Evolutionary conservation across 2,113 vertebrate species (phyloP).

Genomic region (Artemisiospiza belli): DNA sequence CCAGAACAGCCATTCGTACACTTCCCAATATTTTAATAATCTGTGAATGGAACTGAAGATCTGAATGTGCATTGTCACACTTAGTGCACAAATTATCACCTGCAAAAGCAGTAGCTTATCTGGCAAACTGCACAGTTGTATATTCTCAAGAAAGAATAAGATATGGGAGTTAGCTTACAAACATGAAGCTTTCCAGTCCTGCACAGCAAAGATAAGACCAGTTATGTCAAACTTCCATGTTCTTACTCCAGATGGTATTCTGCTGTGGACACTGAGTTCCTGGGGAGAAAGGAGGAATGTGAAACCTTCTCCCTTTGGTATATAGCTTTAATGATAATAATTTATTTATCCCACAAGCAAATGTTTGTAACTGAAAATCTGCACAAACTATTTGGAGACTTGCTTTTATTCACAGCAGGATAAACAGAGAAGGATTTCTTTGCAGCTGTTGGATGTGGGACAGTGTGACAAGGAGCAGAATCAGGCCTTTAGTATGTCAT

Average conservation of each 20-base stretch:
- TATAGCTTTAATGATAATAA: neutral
- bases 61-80: neutral
- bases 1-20: neutral
- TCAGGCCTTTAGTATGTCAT: neutral
- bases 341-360: neutral
- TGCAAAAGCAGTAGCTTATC: conserved; percentile 38
- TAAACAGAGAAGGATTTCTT: neutral
- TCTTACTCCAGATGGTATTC: conserved; percentile 20
- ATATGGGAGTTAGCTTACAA: conserved; percentile 57
- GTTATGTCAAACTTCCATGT: conserved; percentile 3
- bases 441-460: neutral
- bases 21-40: neutral
- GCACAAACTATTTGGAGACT: neutral
- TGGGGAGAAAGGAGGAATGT: neutral
- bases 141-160: conserved; percentile 25
- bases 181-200: conserved; percentile 30
- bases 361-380: neutral
- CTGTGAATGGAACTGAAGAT: neutral
- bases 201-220: conserved; percentile 39
- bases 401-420: neutral
- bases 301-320: neutral
- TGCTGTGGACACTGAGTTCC: neutral
- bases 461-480: neutral
- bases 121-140: neutral
- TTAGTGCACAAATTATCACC: conserved; percentile 28